Evolutionary conservation across 2,797 vertebrate genomes (phyloP), one percentile per base, ranked within the genome.

Genomic region (Pitangus sulphuratus): DNA sequence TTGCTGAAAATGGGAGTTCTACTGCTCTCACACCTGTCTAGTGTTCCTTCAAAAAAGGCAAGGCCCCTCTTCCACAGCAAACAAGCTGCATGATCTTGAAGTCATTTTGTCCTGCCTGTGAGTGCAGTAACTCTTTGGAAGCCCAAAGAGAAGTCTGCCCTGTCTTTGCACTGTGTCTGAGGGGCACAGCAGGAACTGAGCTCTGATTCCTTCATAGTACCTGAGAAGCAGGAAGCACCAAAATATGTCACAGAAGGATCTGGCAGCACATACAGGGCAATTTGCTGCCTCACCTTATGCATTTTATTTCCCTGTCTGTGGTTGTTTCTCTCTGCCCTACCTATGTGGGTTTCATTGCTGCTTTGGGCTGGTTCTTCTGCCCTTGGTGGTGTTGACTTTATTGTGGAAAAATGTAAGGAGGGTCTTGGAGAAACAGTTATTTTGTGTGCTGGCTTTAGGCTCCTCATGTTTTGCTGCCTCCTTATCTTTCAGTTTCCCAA

Each of bases 291-390:
- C 6, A 1, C 37, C 48, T 60, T 50, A 4, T 53, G 22, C 35
- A 71, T 33, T 60, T 89, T 42, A 11, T 65, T 84, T 57, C 40
- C 47, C 74, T 51, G 17, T 39, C 75, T 70, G 58, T 57, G 77
- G 33, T 37, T 74, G 42, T 45, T 78, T 75, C 45, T 44, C 15
- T 70, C 30, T 61, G 70, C 51, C 76, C 42, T 8, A 1, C 50
- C 40, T 16, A 28, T 5, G 1, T 1, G 1, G 24, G 22, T 84
- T 92, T 91, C 50, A 35, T 33, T 4, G 3, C 47, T 75, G 62
- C 91, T 87, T 82, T 83, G 44, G 47, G 72, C 54, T 88, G 51
- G 53, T 77, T 82, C 39, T 77, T 71, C 84, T 91, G 30, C 64
- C 47, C 44, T 86, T 0, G 0, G 19, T 79, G 18, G 48, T 69